These are phyloP conservation scores for Drosophila pruinosa DNA, from an alignment of 1,140 invertebrate species.

Conservation along the genomic window DNA sequence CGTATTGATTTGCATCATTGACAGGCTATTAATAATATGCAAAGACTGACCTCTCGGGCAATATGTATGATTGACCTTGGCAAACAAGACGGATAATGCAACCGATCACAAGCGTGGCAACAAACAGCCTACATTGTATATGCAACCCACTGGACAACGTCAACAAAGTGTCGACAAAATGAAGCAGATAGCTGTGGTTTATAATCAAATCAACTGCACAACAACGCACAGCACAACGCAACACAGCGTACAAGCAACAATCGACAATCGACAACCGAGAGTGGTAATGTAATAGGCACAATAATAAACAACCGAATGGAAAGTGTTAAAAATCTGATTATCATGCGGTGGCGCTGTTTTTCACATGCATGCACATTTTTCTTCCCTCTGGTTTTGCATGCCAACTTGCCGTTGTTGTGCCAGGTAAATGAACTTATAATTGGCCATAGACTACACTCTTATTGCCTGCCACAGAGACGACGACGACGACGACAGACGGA, in stretches of 20 bases:
- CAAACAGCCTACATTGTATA: constrained; percentile 28
- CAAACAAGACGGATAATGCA: constrained; percentile 41
- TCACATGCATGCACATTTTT: constrained; percentile 71
- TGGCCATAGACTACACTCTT: constrained; percentile 57
- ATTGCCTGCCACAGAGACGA: constrained; percentile 35
- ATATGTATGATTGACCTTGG: constrained; percentile 51
- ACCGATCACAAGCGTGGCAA: constrained; percentile 33
- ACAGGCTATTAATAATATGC: constrained; percentile 56
- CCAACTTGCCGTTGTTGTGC: constrained; percentile 29
- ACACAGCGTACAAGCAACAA: background rate
- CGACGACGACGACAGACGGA: constrained; percentile 9
- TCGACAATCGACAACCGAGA: constrained; percentile 15
- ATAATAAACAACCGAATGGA: constrained; percentile 52
- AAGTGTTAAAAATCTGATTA: constrained; percentile 80
- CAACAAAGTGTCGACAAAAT: constrained; percentile 70
- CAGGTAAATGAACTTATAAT: constrained; percentile 81
- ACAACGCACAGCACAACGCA: constrained; percentile 41
- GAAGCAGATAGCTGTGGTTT: constrained; percentile 77
- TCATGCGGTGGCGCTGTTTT: constrained; percentile 74
- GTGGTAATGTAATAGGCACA: constrained; percentile 58
- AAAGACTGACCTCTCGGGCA: constrained; percentile 38
- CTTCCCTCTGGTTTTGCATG: constrained; percentile 56
- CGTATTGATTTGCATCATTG: constrained; percentile 47
- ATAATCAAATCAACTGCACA: constrained; percentile 77
- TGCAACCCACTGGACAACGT: constrained; percentile 32